Base-by-base conservation (phyloP, 2,797 vertebrate genomes). In the Vespertilio murinus region DNA sequence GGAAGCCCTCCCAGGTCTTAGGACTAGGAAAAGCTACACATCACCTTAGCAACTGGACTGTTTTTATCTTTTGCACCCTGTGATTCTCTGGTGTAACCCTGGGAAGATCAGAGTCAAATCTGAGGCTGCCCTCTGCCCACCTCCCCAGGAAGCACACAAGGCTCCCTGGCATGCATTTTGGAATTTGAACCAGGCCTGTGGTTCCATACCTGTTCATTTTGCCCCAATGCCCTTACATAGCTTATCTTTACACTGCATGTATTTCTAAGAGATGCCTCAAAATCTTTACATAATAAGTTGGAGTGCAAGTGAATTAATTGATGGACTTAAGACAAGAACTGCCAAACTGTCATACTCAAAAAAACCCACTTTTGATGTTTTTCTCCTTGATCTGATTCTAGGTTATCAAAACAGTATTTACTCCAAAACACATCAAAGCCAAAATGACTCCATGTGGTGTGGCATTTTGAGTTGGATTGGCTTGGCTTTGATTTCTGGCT, bases 271-370 rank as follows among this genome's bases (percentile, higher is more conserved):
- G 42, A 10, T 70, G 28, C 8, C 59, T 93, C 75, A 75, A 90
- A 95, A 95, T 74, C 73, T 88, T 85, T 49, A 92, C n/a, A 88
- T 33, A 80, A 42, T 67, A 82, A 71, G 17, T 28, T 84, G 59
- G n/a, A 84, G 20, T 30, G 77, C 23, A 70, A 88, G 33, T 64
- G 30, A 95, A 83, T 78, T 64, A 87, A 95, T 78, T 52, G 47
- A 87, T 88, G 23, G 22, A 83, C 65, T 70, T 10, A 92, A 71
- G 49, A 82, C 35, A 70, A 6, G 8, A 1, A 28, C 33, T 28
- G 35, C 12, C 75, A 86, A 80, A 89, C 6, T 20, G 40, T 61
- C 40, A 61, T 45, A 47, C 38, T 45, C 30, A 86, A 35, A 94
- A 49, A 94, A 88, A 82, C 17, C 47, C 22, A 23, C 22, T n/a